Evolutionary conservation across 2,113 vertebrate species (phyloP).

Genomic region (Vireo altiloquus): DNA sequence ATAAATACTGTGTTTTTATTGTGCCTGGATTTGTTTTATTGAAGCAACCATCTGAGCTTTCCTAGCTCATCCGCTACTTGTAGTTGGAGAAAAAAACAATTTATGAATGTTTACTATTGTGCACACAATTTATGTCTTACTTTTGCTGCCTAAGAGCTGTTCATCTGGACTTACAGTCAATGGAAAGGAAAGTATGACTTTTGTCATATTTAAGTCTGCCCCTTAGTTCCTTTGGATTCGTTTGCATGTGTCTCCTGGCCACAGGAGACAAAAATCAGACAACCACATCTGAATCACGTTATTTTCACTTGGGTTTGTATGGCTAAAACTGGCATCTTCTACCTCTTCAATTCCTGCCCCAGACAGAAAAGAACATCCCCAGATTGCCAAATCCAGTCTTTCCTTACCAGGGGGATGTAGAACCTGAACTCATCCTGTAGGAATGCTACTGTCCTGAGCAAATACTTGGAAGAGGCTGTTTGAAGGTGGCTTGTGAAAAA

Average conservation of each 20-base stretch:
- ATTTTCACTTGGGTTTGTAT: neutral
- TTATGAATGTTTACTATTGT: neutral
- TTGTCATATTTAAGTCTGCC: neutral
- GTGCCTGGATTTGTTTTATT: neutral
- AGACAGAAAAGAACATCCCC: fast-evolving
- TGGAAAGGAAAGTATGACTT: neutral
- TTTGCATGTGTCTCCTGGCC: neutral
- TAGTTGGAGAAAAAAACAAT: fast-evolving
- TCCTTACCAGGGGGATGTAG: fast-evolving
- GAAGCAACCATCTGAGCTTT: neutral
- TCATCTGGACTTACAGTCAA: neutral
- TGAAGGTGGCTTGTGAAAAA: neutral
- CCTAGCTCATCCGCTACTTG: neutral
- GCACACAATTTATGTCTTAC: neutral
- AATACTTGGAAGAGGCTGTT: neutral
- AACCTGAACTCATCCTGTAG: neutral
- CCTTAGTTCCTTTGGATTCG: neutral
- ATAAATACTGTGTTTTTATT: neutral
- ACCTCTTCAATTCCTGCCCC: neutral
- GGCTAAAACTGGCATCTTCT: neutral
- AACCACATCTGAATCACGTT: fast-evolving
- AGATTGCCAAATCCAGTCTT: neutral
- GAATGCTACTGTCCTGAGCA: fast-evolving
- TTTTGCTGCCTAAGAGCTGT: neutral
- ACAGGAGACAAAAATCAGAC: neutral